These are phyloP conservation scores for Pachyrhynchus sulphureomaculatus DNA, from an alignment of 1,140 invertebrate species.

Conservation along the genomic window DNA sequence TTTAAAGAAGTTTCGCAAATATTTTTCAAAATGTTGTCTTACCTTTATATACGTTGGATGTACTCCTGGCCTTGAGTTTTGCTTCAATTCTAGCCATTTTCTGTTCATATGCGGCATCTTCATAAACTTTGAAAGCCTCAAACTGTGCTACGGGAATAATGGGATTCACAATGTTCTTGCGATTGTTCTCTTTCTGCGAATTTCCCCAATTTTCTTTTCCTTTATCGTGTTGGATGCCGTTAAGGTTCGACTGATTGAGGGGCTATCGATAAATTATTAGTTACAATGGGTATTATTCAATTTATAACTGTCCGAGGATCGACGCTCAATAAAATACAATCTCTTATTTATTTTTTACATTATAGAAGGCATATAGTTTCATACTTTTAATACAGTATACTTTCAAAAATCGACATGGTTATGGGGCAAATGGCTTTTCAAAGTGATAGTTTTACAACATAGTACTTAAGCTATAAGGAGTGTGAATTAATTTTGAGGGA, in stretches of 20 bases:
- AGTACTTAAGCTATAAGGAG: too few relatives aligned
- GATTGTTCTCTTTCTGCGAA: conserved; percentile 41
- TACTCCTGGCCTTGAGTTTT: conserved; percentile 39
- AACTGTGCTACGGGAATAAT: conserved; percentile 64
- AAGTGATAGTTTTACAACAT: too few relatives aligned
- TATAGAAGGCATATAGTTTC: too few relatives aligned
- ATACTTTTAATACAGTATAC: too few relatives aligned
- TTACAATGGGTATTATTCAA: too few relatives aligned
- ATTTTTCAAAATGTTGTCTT: conserved; percentile 6
- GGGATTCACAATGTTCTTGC: conserved; percentile 46
- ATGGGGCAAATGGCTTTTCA: too few relatives aligned
- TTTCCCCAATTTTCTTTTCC: conserved; percentile 38
- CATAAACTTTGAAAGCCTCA: conserved; percentile 70
- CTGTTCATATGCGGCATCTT: conserved; percentile 62
- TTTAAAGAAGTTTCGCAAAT: too few relatives aligned
- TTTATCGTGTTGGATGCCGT: background rate
- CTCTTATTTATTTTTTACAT: conserved; percentile 5
- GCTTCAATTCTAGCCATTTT: conserved; percentile 46
- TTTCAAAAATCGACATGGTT: too few relatives aligned
- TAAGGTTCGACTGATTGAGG: conserved; percentile 12
- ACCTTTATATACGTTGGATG: conserved; percentile 38
- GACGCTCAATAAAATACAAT: conserved; percentile 15
- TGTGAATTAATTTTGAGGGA: too few relatives aligned
- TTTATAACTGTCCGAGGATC: too few relatives aligned
- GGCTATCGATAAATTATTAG: too few relatives aligned